Evolutionary conservation across 2,797 vertebrate genomes (phyloP).

Genomic region (Arctocebus calabarensis): DNA sequence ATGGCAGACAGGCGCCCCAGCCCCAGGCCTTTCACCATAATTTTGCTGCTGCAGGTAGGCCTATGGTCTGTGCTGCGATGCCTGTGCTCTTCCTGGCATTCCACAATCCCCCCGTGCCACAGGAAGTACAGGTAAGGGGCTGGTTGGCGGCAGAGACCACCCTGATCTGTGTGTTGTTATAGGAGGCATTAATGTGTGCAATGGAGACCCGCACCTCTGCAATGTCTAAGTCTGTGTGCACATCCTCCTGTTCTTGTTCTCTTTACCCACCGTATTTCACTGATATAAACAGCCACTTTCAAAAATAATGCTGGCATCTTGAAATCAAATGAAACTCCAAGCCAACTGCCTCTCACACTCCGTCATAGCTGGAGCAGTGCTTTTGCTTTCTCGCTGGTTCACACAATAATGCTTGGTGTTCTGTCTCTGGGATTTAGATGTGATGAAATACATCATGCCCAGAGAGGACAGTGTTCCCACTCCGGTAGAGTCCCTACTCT

Average conservation of each 20-base stretch:
- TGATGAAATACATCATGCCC: not conserved
- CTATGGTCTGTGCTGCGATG: slow-evolving; percentile 94
- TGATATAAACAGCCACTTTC: not conserved
- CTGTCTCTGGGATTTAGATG: not conserved
- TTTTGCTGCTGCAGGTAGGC: slow-evolving; percentile 93
- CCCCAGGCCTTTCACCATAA: slow-evolving; percentile 95
- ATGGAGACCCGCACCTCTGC: not conserved
- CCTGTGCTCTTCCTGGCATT: slow-evolving; percentile 94
- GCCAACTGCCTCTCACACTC: not conserved
- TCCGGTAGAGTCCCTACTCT: not conserved
- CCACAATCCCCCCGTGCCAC: slow-evolving; percentile 95
- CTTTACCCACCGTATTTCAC: not conserved
- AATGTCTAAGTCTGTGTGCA: not conserved
- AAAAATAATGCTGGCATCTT: not conserved
- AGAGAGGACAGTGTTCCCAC: not conserved
- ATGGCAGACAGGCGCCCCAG: slow-evolving; percentile 96
- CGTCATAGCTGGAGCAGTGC: not conserved
- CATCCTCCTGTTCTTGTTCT: not conserved
- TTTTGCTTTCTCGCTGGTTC: not conserved
- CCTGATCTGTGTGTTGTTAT: slow-evolving; percentile 94
- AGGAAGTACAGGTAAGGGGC: slow-evolving; percentile 90
- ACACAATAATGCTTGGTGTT: not conserved
- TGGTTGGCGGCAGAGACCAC: slow-evolving; percentile 89
- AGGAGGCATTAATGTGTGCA: no score
- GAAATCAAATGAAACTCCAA: not conserved